Evolutionary conservation across 2,888 invertebrate species (phyloP).

Genomic region (Drosophila paramelanica): DNA sequence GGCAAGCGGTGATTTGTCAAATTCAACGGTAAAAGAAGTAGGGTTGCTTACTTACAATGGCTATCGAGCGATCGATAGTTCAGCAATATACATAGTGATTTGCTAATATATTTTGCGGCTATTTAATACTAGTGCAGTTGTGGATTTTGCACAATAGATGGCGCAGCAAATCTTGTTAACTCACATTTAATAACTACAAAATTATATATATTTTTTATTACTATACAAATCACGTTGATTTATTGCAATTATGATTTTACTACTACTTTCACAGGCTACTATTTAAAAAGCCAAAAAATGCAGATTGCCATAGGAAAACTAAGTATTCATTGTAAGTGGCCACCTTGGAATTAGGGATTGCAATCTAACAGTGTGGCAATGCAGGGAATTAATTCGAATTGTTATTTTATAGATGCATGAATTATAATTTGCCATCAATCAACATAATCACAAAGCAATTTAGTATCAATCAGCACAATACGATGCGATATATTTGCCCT

Average conservation of each 20-base stretch:
- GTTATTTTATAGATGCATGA: neutral
- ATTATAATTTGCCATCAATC: neutral
- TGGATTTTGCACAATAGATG: neutral
- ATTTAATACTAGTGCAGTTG: neutral
- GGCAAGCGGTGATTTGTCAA: neutral
- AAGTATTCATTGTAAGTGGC: neutral
- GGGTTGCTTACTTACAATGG: neutral
- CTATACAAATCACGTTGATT: too few relatives aligned
- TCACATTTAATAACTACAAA: too few relatives aligned
- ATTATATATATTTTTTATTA: too few relatives aligned
- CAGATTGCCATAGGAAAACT: neutral
- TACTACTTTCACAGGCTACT: neutral
- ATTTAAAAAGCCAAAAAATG: neutral
- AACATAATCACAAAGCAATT: neutral
- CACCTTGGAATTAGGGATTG: neutral
- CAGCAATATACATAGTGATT: neutral
- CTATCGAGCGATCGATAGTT: constrained; percentile 1
- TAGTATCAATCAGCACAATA: neutral
- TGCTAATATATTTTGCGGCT: constrained; percentile 1
- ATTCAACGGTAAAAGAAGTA: constrained; percentile 1
- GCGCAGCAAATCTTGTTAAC: neutral
- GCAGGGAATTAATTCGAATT: neutral
- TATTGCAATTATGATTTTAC: too few relatives aligned
- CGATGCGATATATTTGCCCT: neutral
- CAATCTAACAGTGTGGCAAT: neutral